Evolutionary conservation across 2,113 vertebrate species (phyloP), one percentile per base, ranked within the genome.

Genomic region (Burhinus oedicnemus): DNA sequence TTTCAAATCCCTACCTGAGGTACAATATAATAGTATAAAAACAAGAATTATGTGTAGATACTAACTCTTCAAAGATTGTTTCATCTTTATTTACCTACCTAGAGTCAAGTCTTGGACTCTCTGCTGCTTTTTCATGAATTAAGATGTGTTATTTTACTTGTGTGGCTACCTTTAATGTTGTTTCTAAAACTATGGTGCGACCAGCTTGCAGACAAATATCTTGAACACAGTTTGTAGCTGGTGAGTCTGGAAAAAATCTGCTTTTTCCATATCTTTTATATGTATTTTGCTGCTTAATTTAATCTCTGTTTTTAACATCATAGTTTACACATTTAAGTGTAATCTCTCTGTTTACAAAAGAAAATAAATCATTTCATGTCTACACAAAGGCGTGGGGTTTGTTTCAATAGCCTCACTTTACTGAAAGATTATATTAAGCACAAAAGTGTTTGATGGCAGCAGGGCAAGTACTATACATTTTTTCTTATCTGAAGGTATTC

Each of bases 401-500:
- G 30, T 83, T 97, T 93, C 93, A 87, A 71, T 19, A 91, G 44
- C 2, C 65, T 51, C 61, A 64, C 81, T 89, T 95, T 68, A 26
- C 71, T 64, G 61, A 83, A 93, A 87, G 69, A 89, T 52, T 77
- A 44, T 76, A 68, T 34, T 66, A 52, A 84, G 70, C 71, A 90
- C 15, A 21, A 74, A 96, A 95, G 64, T 92, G 62, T 96, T 94
- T 96, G 94, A 96, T 97, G 93, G 89, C 68, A 66, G 84, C 75
- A 88, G 91, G 93, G 91, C 94, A 95, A 96, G 95, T 68, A 61
- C 89, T 91, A 90, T 88, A 81, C 93, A 89, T 81, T 85, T 94
- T 96, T 97, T 93, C 82, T 83, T 93, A 95, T 93, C 97, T 97
- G 95, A 94, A 98, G 97, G 96, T 97, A 97, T 97, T 97, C 98